Conservation (phyloP, 2,888 invertebrate species). For the Macroteleia sp. region DNA sequence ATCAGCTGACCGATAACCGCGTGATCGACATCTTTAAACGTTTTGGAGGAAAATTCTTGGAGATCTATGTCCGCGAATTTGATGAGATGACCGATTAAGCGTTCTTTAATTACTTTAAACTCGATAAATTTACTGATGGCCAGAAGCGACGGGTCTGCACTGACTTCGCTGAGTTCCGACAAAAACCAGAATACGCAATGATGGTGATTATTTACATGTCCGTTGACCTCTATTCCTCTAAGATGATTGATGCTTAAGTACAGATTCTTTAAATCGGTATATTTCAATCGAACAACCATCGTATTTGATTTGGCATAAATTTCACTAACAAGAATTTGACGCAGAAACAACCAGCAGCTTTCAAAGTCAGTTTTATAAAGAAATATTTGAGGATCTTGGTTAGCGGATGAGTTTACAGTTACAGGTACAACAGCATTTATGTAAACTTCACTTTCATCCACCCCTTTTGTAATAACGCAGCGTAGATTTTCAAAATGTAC, state of each 20-base stretch:
- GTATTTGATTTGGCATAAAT: constrained; percentile 70
- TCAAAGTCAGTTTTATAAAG: constrained; percentile 65
- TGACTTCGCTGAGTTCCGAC: constrained; percentile 72
- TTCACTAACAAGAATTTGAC: constrained; percentile 74
- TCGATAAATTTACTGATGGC: constrained; percentile 20
- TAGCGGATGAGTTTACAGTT: constrained; percentile 3
- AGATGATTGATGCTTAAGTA: constrained; percentile 6
- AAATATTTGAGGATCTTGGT: not conserved
- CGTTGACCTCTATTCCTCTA: constrained; percentile 1
- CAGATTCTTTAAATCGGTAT: constrained; percentile 11
- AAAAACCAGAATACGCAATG: constrained; percentile 71
- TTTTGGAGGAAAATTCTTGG: not conserved
- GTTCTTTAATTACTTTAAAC: constrained; percentile 27
- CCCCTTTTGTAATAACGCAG: constrained; percentile 15
- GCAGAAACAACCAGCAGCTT: constrained; percentile 74
- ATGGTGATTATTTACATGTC: not conserved
- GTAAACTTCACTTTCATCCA: constrained; percentile 52
- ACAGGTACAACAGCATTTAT: constrained; percentile 42
- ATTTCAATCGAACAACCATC: constrained; percentile 19
- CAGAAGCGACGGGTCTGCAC: constrained; percentile 58
- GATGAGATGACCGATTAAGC: constrained; percentile 4
- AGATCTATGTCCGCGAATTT: not conserved
- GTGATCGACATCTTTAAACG: constrained; percentile 24
- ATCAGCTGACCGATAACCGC: constrained; percentile 19
- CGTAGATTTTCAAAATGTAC: constrained; percentile 66